Base-by-base conservation (phyloP, 2,888 invertebrate species). In the Mythimna loreyi region DNA sequence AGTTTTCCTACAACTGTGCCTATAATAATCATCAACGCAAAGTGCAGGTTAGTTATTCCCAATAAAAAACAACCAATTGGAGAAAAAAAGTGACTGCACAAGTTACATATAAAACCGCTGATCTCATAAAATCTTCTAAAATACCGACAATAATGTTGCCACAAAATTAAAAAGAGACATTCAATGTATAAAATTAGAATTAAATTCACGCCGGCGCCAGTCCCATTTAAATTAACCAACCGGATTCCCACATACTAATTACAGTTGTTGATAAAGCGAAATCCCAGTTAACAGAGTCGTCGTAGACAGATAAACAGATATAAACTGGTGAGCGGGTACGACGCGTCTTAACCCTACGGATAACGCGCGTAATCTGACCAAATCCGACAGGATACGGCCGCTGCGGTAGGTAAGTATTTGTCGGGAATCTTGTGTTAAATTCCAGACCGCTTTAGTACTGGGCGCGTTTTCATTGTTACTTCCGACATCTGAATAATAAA, bases 341-440 rank as follows among this genome's bases (percentile, higher is more conserved):
- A 77, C 73, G 67, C 78, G 77, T 78, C 75, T 75, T 83, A 81
- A 73, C 80, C 69, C 68, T 49, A 57, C 30, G 85, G 84, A 78
- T 84, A 80, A 78, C 65, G 75, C 74, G 64, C 43, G 80, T 89
- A 89, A 90, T 90, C 90, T 81, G 84, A 84, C 83, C 83, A 89
- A 92, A 93, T 92, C 93, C 89, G 80, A 85, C 86, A 86, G 89
- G 90, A 90, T 87, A 85, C 84, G 72, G 88, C 85, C 91, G 83
- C 88, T 93, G 95, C 93, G 94, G 95, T 95, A 94, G 95, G 94
- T 94, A 88, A 86, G 85, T 86, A 89, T 91, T 89, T 88, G 89
- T 85, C 87, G 83, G 87, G 87, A 90, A 90, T 90, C 89, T 86
- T 81, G 80, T 75, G 80, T 84, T 82, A 81, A 89, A 90, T 89